Conservation (phyloP, 2,797 vertebrate genomes). For the Anguilla marmorata region DNA sequence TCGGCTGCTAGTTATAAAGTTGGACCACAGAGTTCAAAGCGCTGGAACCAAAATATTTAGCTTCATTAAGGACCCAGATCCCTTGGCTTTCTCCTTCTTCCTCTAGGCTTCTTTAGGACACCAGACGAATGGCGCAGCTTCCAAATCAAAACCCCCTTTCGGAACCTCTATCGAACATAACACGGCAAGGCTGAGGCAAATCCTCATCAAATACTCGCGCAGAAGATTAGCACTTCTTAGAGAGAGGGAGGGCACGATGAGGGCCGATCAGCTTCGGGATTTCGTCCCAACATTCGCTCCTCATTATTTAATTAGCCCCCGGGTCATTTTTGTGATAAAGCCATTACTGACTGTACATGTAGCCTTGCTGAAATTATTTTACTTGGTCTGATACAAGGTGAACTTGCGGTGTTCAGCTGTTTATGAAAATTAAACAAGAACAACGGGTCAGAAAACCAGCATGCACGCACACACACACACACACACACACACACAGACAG, state of each 20-base stretch:
- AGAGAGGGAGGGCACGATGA: background rate
- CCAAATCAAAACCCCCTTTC: background rate
- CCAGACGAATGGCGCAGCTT: background rate
- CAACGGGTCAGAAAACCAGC: no score
- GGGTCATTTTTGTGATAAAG: background rate
- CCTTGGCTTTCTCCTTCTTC: background rate
- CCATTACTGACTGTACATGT: background rate
- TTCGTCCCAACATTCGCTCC: background rate
- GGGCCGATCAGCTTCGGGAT: background rate
- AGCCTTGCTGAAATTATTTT: background rate
- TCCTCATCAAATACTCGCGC: background rate
- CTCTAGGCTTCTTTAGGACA: background rate
- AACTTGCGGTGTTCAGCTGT: background rate
- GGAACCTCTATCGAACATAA: background rate
- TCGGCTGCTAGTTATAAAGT: background rate
- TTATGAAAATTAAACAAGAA: no score
- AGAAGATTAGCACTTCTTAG: background rate
- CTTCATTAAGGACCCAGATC: background rate
- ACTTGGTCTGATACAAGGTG: background rate
- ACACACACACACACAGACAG: no score
- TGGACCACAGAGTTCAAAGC: slow-evolving; percentile 1
- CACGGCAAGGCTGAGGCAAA: background rate
- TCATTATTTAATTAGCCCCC: background rate
- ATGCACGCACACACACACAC: no score
- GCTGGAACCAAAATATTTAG: background rate